Evolutionary conservation across 92 coral and sea anemone species (phyloP).

Genomic region (Umimayanthus chanpuru): DNA sequence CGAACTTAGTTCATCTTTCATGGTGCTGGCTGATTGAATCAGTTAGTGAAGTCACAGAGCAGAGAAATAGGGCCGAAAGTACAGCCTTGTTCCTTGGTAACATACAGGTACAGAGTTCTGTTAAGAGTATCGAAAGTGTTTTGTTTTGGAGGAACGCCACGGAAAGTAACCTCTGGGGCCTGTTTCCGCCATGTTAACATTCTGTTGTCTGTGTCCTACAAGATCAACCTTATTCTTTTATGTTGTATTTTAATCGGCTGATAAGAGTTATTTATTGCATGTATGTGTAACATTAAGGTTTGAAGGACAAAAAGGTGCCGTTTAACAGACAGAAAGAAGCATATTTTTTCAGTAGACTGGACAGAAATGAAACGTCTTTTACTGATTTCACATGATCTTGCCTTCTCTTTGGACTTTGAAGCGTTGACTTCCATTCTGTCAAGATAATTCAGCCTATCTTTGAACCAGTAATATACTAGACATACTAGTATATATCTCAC

Average conservation of each 20-base stretch:
- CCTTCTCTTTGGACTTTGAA: not conserved
- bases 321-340: not conserved
- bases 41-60: slow-evolving; percentile 13
- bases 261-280: slow-evolving; percentile 9
- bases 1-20: not conserved
- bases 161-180: not conserved
- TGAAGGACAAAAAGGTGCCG: not conserved
- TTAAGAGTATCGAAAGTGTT: not conserved
- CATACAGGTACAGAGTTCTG: slow-evolving; percentile 27
- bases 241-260: not conserved
- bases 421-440: not conserved
- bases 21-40: slow-evolving; percentile 16
- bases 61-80: not conserved
- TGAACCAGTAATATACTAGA: not conserved
- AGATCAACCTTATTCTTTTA: slow-evolving; percentile 24
- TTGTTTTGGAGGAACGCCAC: not conserved
- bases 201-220: slow-evolving; percentile 1
- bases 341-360: not conserved
- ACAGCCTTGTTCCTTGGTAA: not conserved
- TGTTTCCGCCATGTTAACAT: slow-evolving; percentile 38
- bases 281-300: not conserved
- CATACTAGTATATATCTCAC: not conserved
- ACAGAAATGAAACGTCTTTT: not conserved
- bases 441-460: not conserved
- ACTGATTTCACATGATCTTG: not conserved